Conservation (phyloP, 2,797 vertebrate species). For the Sebastes flavidus region DNA sequence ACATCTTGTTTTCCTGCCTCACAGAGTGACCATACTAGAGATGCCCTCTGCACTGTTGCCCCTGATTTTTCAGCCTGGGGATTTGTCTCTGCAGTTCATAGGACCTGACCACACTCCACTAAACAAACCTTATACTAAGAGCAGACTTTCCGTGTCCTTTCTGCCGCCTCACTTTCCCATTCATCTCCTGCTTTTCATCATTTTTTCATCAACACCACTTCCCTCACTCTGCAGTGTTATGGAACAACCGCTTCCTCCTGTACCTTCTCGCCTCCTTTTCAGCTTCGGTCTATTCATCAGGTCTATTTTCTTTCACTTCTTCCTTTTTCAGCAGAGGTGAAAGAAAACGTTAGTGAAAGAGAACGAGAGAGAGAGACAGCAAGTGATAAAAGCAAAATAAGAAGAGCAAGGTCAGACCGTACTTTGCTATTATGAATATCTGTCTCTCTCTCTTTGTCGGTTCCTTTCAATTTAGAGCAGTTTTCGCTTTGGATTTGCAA, state of each 20-base stretch:
- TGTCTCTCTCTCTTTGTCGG: background rate
- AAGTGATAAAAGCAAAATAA: constrained; percentile 7
- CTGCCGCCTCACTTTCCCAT: background rate
- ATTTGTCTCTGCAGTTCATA: constrained; percentile 29
- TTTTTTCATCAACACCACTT: constrained; percentile 22
- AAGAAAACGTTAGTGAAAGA: constrained; percentile 40
- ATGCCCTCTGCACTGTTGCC: background rate
- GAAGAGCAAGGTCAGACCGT: constrained; percentile 41
- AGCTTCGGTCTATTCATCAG: constrained; percentile 36
- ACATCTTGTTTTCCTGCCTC: background rate
- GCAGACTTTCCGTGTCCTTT: constrained; percentile 1
- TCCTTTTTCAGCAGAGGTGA: constrained; percentile 23
- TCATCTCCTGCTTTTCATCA: constrained; percentile 20
- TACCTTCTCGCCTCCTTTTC: constrained; percentile 18
- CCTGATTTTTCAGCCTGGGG: background rate
- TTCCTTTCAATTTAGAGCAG: constrained; percentile 9
- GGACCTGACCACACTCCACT: constrained; percentile 25
- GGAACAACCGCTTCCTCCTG: constrained; percentile 2
- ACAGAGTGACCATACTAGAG: background rate
- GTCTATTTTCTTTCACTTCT: constrained; percentile 15
- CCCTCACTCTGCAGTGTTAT: background rate
- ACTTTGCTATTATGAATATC: background rate
- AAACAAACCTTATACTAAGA: constrained; percentile 19
- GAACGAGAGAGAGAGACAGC: background rate
- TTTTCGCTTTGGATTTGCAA: constrained; percentile 9